A percentile compares a stretch with the other conserved stretches of the same genome.
Evolutionary conservation across 2,797 vertebrate species (phyloP).

Genomic region (Schizopygopsis malacanthus): DNA sequence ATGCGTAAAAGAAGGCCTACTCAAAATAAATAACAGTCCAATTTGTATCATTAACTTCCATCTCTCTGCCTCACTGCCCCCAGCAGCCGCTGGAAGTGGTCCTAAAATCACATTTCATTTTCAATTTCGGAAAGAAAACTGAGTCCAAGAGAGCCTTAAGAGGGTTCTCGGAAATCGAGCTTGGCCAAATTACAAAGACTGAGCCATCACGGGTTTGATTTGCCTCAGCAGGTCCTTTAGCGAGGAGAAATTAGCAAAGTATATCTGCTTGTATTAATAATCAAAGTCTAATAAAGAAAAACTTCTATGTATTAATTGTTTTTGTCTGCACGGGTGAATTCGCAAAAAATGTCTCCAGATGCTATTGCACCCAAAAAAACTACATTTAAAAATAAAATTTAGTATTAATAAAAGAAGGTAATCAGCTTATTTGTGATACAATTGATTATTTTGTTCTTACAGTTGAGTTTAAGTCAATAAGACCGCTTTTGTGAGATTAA

Average conservation of each 20-base stretch:
- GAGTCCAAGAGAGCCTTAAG: constrained; percentile 18
- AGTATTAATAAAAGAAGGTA: background rate
- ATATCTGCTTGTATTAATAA: constrained; percentile 16
- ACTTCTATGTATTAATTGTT: background rate
- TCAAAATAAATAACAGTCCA: background rate
- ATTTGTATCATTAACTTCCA: background rate
- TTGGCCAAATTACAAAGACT: constrained; percentile 24
- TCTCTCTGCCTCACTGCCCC: background rate
- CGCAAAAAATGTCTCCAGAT: background rate
- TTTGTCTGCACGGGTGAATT: background rate
- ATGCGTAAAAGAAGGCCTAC: background rate
- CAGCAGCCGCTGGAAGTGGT: constrained; percentile 19
- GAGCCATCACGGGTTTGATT: background rate
- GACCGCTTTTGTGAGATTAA: background rate
- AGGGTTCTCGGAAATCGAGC: constrained; percentile 32
- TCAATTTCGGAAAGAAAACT: constrained; percentile 2
- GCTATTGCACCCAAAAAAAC: background rate
- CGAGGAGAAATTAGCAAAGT: constrained; percentile 9
- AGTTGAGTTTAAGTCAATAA: background rate
- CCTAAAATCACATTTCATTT: constrained; percentile 40
- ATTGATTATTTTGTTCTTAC: background rate
- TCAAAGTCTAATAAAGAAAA: constrained; percentile 3
- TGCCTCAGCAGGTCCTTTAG: constrained; percentile 5
- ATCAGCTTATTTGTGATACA: background rate
- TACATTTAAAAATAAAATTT: background rate